Evolutionary conservation across 2,113 vertebrate genomes (phyloP), one percentile per base, ranked within the genome.

Genomic region (Macrotus californicus): DNA sequence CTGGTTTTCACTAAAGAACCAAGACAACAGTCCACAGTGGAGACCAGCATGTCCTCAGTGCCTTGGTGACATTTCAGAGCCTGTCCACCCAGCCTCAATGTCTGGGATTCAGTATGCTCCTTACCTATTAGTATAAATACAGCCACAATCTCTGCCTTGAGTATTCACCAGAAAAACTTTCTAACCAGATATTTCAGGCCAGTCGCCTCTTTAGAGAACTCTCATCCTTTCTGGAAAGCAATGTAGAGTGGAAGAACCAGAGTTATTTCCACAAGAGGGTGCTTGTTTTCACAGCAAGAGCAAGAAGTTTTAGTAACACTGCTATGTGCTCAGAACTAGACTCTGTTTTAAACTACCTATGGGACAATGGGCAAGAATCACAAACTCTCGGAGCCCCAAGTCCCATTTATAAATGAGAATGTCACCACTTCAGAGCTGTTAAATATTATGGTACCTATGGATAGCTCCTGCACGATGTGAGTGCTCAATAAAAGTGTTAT

Each of bases 341-440:
- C 12, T 94, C 31, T 73, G 36, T 72, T 34, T 72, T 76, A 34
- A 83, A 87, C 39, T 79, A 80, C 39, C 79, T n/a, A 43, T 1
- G 0, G n/a, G 15, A 85, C 22, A 75, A 56, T 70, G 85, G 36
- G 1, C 14, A 61, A 82, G 4, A 36, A 2, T 75, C 48, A 75
- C 72, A 69, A 93, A 93, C 1, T 89, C 67, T 93, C 80, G 83
- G 43, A 92, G 48, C 50, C 48, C 66, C 66, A 80, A 34, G 16
- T 36, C 11, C 39, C 11, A 81, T 15, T 19, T 72, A 8, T 84
- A 79, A 73, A 39, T 59, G 26, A 92, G 48, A 72, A 72, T 61
- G 22, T 56, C 16, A 76, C 24, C 14, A 16, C 36, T 26, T 95
- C 14, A 48, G 4, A 54, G 36, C 16, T 69, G 59, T 70, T 93